A percentile compares a stretch with the other conserved stretches of the same genome.
Evolutionary conservation across 2,888 invertebrate species (phyloP).

Genomic region (Meteorus cinctellus): DNA sequence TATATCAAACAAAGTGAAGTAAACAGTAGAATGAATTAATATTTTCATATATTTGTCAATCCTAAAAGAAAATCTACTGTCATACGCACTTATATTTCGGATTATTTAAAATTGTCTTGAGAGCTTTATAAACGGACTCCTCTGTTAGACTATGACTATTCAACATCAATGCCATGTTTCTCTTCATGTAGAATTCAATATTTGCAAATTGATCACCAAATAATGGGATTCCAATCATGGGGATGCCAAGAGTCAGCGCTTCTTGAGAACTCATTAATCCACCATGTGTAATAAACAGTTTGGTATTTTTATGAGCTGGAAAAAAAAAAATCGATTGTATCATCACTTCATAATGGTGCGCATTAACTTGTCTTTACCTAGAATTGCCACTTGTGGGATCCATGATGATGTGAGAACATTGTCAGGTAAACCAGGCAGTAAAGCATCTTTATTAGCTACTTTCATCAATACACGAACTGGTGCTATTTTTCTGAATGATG

Average conservation of each 20-base stretch:
- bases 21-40: background rate
- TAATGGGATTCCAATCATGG: slow-evolving; percentile 61
- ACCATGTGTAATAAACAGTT: slow-evolving; percentile 62
- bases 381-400: slow-evolving; percentile 60
- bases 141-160: slow-evolving; percentile 61
- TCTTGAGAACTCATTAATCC: slow-evolving; percentile 61
- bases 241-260: slow-evolving; percentile 58
- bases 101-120: slow-evolving; percentile 69
- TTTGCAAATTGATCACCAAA: slow-evolving; percentile 63
- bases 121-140: slow-evolving; percentile 65
- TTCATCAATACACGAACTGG: slow-evolving; percentile 56
- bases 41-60: no score
- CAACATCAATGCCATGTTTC: slow-evolving; percentile 55
- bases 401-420: slow-evolving; percentile 56
- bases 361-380: slow-evolving; percentile 48
- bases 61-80: no score
- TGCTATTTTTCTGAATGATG: slow-evolving; percentile 48
- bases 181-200: slow-evolving; percentile 54
- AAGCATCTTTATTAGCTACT: slow-evolving; percentile 49
- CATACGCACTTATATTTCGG: slow-evolving; percentile 64
- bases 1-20: slow-evolving; percentile 44
- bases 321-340: background rate
- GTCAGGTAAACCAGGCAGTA: slow-evolving; percentile 55
- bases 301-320: slow-evolving; percentile 58
- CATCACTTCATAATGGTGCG: background rate